Evolutionary conservation across 2,797 vertebrate species (phyloP), one percentile per base, ranked within the genome.

Genomic region (Hydrophis major): DNA sequence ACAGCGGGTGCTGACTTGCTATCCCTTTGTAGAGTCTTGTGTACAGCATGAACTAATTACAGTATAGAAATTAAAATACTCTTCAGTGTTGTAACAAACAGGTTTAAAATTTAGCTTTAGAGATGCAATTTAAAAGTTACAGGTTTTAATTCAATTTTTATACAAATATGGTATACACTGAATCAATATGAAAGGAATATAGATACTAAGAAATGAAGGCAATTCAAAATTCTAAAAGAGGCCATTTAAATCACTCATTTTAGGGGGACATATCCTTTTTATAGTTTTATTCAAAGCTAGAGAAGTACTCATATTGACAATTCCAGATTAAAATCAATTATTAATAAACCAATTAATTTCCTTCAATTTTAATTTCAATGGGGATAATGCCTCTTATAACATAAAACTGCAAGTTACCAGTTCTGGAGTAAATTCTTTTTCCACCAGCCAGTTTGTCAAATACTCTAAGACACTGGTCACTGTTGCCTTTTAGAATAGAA

Each of bases 401-500:
- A 90, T 83, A 95, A 97, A 94, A 97, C 93, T 93, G 6, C 95
- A 96, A 96, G 93, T 96, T 98, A 98, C 98, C 98, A 98, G 95
- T 96, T 98, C 98, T 93, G 98, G 97, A 96, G 98, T 98, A 96
- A 99, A 99, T 47, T 98, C 97, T 92, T 96, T 97, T 96, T 99
- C 99, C 96, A 98, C 98, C 98, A 99, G 99, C 99, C 99, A 99
- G 94, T 96, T 97, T 95, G 98, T 98, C 50, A 99, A 98, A 96
- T 98, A 98, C 94, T 99, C 99, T 94, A 99, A 96, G 92, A 99
- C 98, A 78, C 97, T 97, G 93, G 98, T 98, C 94, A 99, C 97
- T 32, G 98, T 99, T 88, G 98, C 98, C 99, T 99, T 96, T 94
- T 90, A 94, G 94, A 90, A 93, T 95, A 74, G 87, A 87, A 87